Evolutionary conservation across 2,888 invertebrate species (phyloP).

Genomic region (Nemotelus pantherinus): DNA sequence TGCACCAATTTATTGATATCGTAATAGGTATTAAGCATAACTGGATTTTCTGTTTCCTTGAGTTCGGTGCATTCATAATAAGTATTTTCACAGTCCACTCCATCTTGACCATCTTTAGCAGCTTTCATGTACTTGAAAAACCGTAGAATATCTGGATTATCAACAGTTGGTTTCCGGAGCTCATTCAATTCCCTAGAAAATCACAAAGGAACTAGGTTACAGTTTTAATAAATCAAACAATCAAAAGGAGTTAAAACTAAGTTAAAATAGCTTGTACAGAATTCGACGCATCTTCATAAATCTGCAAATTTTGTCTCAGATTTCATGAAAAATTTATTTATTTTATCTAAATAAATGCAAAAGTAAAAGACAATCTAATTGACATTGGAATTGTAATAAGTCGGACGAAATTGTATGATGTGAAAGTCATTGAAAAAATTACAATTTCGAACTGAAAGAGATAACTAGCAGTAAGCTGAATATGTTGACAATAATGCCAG

Average conservation of each 20-base stretch:
- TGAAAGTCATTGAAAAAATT: too few species aligned
- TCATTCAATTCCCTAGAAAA: slow-evolving; percentile 82
- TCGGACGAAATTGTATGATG: too few species aligned
- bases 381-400: too few species aligned
- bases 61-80: slow-evolving; percentile 75
- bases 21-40: slow-evolving; percentile 86
- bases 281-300: neutral
- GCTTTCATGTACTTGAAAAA: slow-evolving; percentile 93
- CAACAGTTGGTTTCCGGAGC: slow-evolving; percentile 82
- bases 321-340: neutral
- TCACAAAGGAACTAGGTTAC: neutral
- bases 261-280: neutral
- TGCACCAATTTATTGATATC: slow-evolving; percentile 89
- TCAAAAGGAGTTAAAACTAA: neutral
- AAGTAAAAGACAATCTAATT: too few species aligned
- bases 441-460: too few species aligned
- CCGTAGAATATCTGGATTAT: slow-evolving; percentile 86
- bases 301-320: neutral
- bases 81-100: slow-evolving; percentile 74
- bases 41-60: slow-evolving; percentile 75
- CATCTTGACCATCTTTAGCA: slow-evolving; percentile 87
- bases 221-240: neutral
- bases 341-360: neutral
- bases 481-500: too few species aligned
- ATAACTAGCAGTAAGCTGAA: too few species aligned